Base-by-base conservation (phyloP, 2,888 invertebrate species). In the Mythimna vitellina region DNA sequence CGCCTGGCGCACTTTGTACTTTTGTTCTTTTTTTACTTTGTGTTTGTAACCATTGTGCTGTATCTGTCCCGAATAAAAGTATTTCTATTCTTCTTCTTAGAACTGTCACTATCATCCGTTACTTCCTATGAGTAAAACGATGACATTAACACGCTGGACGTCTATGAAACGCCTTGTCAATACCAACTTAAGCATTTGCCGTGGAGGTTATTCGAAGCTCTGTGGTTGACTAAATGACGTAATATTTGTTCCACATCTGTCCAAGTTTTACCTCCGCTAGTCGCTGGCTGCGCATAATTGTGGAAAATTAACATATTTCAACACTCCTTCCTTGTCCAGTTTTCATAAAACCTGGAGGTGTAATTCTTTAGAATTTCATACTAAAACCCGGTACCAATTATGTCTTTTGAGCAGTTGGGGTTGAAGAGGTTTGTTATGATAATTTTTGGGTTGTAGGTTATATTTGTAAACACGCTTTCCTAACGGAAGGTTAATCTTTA, bases 291-390 rank as follows among this genome's bases (percentile, higher is more conserved):
- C 53, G 86, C 88, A 87, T 89, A 90, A 89, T 89, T 85, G 76
- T 75, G 65, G 32, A 64, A 73, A 54, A 90, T 90, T 90, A 86
- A 83, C 90, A 89, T 90, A 87, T 84, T 85, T 75, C 38, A 58
- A 64, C 74, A 68, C 73, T 82, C 32, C 72, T 12, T 17, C 42
- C 61, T 61, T 67, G 82, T 76, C 85, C 85, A 73, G 71, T 60
- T 81, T 77, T 86, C 78, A 86, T 83, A 78, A 82, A 85, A 73
- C 57, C 61, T 76, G 57, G 68, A 78, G 79, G 73, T 77, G 60
- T 64, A 84, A 80, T 77, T 82, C 79, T 71, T 66, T 29, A 72
- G 67, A 75, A 66, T 81, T 84, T 83, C 75, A 80, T 54, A 22
- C 63, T 82, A 85, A 80, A 65, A 51, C 60, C 12, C 3, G 32